Evolutionary conservation across 2,797 vertebrate species (phyloP).

Genomic region (Alcedo atthis): DNA sequence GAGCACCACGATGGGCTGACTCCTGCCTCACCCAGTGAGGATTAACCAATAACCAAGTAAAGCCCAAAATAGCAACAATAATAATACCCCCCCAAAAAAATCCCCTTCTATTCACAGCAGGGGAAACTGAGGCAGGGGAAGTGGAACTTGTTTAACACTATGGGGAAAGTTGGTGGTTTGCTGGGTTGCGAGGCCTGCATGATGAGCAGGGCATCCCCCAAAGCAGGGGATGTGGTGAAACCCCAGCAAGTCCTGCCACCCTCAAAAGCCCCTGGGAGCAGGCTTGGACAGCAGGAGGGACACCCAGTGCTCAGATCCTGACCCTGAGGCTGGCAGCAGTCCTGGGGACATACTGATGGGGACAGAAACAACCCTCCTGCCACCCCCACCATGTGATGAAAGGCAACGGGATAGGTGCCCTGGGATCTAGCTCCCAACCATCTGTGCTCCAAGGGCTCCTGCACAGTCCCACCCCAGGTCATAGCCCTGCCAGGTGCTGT

Average conservation of each 20-base stretch:
- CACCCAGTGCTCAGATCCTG: fast-evolving
- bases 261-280: fast-evolving
- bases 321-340: background rate
- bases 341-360: background rate
- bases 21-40: fast-evolving
- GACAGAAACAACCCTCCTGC: background rate
- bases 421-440: fast-evolving
- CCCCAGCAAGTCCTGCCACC: background rate
- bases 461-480: background rate
- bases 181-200: fast-evolving
- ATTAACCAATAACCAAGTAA: background rate
- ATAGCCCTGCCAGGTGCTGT: fast-evolving
- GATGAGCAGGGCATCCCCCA: background rate
- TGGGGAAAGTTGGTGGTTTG: fast-evolving
- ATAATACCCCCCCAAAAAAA: too few species aligned
- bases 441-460: background rate
- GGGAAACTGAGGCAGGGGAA: background rate
- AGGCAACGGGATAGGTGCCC: background rate
- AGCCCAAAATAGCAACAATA: background rate
- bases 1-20: background rate
- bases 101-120: background rate
- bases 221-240: fast-evolving
- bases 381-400: background rate
- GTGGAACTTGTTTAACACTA: background rate
- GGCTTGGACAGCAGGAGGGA: background rate